A percentile compares a stretch with the other conserved stretches of the same genome.
These are phyloP conservation scores for Nothocercus julius DNA, from an alignment of 2,113 vertebrate genomes.

Conservation along the genomic window DNA sequence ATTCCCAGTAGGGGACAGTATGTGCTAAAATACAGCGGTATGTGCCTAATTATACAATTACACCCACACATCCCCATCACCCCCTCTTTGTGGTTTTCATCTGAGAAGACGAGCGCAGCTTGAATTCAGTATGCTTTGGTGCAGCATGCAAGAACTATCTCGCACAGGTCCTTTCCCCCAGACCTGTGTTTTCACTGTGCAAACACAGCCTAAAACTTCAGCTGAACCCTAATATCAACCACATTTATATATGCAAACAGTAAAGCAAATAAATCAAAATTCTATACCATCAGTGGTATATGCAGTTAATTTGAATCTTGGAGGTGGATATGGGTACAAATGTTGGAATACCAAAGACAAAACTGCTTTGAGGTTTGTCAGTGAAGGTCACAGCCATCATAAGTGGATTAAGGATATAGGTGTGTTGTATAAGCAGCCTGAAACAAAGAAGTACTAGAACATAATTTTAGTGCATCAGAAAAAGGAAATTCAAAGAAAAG, in stretches of 20 bases:
- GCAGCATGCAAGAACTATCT: background rate
- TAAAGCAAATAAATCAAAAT: background rate
- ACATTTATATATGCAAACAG: background rate
- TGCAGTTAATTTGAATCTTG: background rate
- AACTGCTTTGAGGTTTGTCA: background rate
- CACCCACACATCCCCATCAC: constrained; percentile 1
- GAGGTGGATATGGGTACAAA: background rate
- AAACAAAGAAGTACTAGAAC: background rate
- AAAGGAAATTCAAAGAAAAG: background rate
- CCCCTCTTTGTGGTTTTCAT: constrained; percentile 1
- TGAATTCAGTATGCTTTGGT: background rate
- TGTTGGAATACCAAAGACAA: background rate
- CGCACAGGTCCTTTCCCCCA: fast-evolving
- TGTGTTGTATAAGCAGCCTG: background rate
- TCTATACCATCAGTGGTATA: background rate
- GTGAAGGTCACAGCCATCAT: background rate
- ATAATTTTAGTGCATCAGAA: background rate
- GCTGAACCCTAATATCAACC: background rate
- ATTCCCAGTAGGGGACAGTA: constrained; percentile 61
- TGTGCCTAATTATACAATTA: constrained; percentile 34
- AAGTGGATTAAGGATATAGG: background rate
- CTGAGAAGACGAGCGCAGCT: background rate
- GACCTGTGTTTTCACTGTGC: background rate
- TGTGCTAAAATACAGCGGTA: constrained; percentile 57
- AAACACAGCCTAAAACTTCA: background rate